phyloP scores from a whole-genome alignment of 2,797 vertebrate species.

The Propithecus deckenii region DNA sequence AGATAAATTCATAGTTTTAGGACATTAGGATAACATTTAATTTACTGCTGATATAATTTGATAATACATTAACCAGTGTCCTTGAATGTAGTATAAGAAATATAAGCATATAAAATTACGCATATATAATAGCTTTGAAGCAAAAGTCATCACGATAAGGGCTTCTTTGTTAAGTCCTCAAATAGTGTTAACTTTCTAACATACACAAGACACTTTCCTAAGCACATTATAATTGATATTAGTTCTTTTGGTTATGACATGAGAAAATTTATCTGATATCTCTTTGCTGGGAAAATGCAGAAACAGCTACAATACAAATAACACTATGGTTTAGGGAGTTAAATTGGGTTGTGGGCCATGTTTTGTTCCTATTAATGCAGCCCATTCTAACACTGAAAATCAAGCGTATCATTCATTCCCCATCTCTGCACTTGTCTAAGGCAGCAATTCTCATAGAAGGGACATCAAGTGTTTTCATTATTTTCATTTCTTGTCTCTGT shows the following conservation, averaged over 20 bases:
- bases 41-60: background rate
- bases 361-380: background rate
- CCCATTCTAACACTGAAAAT: background rate
- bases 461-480: background rate
- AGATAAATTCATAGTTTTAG: background rate
- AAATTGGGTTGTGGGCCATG: background rate
- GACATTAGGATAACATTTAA: background rate
- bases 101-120: constrained; percentile 29
- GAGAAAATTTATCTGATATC: background rate
- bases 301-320: background rate
- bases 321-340: background rate
- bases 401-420: background rate
- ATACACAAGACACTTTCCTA: background rate
- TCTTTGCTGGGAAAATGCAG: background rate
- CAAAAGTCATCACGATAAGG: background rate
- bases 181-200: background rate
- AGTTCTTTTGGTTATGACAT: background rate
- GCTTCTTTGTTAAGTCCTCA: background rate
- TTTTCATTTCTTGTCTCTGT: background rate
- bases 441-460: background rate
- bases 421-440: background rate
- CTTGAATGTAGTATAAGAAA: background rate
- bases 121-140: background rate
- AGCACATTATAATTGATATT: background rate
- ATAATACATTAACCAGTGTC: background rate